Base-by-base conservation (phyloP, 2,888 invertebrate species). In the Polydrusus cervinus region DNA sequence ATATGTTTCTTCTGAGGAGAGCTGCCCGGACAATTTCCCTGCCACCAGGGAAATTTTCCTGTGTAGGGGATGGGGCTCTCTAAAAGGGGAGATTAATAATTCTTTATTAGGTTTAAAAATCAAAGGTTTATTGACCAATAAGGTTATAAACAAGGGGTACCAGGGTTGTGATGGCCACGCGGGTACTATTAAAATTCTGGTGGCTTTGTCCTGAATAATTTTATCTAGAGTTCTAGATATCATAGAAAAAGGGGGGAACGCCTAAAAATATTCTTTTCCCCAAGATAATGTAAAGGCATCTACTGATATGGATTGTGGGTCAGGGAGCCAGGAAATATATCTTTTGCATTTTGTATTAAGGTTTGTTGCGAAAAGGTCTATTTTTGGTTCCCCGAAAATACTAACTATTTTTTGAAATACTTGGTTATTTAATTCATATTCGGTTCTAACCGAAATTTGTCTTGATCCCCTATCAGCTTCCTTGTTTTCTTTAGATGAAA, bases 241-340 rank as follows among this genome's bases (percentile, higher is more conserved):
- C 6, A 68, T n/a, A n/a, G n/a, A n/a, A n/a, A n/a, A n/a, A n/a
- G n/a, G n/a, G n/a, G n/a, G n/a, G n/a, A n/a, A n/a, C 9, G 68
- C 49, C 9, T 68, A 68, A 40, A 68, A 68, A 14, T 9, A 43
- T 7, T 38, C 38, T 38, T 5, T 38, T 16, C 3, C 3, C 73
- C 78, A 78, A 10, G 45, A 20, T 43, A 71, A 9, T 16, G 75
- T 78, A 67, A 75, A 78, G 0, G 78, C 75, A 43, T 75, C 78
- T 1, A 77, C 68, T 13, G 53, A 11, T 9, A 16, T 11, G 9
- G 69, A 49, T 13, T 78, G 65, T 16, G 75, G 78, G 30, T 78
- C 75, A 14, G 66, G 68, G 14, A 66, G 38, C 75, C 75, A 73
- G 3, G 73, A 78, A 30, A 73, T 43, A 61, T 55, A 75, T 60